Conservation (phyloP, 2,888 invertebrate genomes). For the Dermolepida albohirtum region DNA sequence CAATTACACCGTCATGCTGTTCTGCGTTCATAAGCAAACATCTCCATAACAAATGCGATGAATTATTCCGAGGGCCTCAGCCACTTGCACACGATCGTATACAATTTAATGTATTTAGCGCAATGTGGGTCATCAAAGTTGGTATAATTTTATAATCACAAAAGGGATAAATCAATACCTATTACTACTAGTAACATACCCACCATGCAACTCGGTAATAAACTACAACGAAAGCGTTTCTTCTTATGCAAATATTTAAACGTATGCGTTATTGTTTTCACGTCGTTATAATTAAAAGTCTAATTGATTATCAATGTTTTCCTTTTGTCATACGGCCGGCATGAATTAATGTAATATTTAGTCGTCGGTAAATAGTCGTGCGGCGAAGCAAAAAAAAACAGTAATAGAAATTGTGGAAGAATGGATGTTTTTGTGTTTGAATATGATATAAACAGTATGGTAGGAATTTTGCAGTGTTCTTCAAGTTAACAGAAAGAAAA, state of each 20-base stretch:
- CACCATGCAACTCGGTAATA: slow-evolving; percentile 5
- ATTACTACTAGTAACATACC: slow-evolving; percentile 6
- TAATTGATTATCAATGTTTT: slow-evolving; percentile 31
- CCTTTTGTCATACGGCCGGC: slow-evolving; percentile 2
- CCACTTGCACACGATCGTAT: not conserved
- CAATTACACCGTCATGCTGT: slow-evolving; percentile 8
- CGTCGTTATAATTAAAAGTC: slow-evolving; percentile 25
- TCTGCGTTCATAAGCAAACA: slow-evolving; percentile 18
- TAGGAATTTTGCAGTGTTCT: too few relatives aligned
- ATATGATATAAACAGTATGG: too few relatives aligned
- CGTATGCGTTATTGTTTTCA: slow-evolving; percentile 28
- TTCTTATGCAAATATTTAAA: slow-evolving; percentile 25
- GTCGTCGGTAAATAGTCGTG: slow-evolving; percentile 2
- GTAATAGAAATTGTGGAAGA: slow-evolving; percentile 3
- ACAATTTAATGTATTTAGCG: slow-evolving; percentile 12
- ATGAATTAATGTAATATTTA: slow-evolving; percentile 17
- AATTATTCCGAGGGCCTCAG: slow-evolving; percentile 19
- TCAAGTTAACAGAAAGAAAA: not conserved
- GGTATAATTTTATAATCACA: slow-evolving; percentile 38
- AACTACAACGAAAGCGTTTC: slow-evolving; percentile 6
- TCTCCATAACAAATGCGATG: slow-evolving; percentile 11
- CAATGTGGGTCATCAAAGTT: slow-evolving; percentile 36
- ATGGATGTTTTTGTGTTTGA: not conserved
- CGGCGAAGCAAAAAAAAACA: slow-evolving; percentile 10
- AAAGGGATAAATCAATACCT: slow-evolving; percentile 29